These are phyloP conservation scores for Clarias macrocephalus DNA, from an alignment of 2,113 vertebrate species.

Conservation along the genomic window DNA sequence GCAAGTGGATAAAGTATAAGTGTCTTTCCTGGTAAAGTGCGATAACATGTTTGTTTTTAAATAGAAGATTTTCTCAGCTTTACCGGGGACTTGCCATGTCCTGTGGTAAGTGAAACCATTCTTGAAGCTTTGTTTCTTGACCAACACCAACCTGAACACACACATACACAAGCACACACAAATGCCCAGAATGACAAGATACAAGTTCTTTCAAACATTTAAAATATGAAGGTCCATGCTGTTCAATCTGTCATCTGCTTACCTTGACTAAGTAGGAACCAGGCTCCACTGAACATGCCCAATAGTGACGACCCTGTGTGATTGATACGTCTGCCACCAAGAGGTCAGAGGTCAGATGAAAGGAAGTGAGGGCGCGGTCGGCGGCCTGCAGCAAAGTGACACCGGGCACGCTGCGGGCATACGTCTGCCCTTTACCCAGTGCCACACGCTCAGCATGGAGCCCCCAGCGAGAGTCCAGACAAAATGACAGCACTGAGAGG, in stretches of 20 bases:
- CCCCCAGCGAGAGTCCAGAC: slow-evolving; percentile 91
- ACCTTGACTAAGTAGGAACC: slow-evolving; percentile 93
- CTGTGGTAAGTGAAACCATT: slow-evolving; percentile 93
- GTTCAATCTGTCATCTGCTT: neutral
- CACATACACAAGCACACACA: slow-evolving; percentile 22
- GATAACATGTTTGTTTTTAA: neutral
- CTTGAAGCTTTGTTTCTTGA: slow-evolving; percentile 89
- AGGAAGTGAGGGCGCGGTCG: slow-evolving; percentile 89
- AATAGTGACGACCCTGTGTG: slow-evolving; percentile 92
- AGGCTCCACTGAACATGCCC: slow-evolving; percentile 94
- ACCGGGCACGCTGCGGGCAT: slow-evolving; percentile 88
- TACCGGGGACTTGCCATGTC: slow-evolving; percentile 95
- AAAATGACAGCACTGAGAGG: slow-evolving; percentile 86
- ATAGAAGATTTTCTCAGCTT: slow-evolving; percentile 37
- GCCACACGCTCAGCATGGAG: slow-evolving; percentile 87
- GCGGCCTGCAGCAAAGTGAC: slow-evolving; percentile 81
- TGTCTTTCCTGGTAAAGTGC: neutral
- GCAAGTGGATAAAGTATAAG: neutral
- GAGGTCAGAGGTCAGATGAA: slow-evolving; percentile 91
- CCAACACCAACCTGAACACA: slow-evolving; percentile 83
- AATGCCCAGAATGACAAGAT: neutral
- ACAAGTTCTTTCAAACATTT: neutral
- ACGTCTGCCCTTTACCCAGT: slow-evolving; percentile 89
- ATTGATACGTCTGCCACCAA: slow-evolving; percentile 83
- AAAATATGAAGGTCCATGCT: neutral